phyloP scores from a whole-genome alignment of 2,888 invertebrate species.

The Amaurobius ferox region DNA sequence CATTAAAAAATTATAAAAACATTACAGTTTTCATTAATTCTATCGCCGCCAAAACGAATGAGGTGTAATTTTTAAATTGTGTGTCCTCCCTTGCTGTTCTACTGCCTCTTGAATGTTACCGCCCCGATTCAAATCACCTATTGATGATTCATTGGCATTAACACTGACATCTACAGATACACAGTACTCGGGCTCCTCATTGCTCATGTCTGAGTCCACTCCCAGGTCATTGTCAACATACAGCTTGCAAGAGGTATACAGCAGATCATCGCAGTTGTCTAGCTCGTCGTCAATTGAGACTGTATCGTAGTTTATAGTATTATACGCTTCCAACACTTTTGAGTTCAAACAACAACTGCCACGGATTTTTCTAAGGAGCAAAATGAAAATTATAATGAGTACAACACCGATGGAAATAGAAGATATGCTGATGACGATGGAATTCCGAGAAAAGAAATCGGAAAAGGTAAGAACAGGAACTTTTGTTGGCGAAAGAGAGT shows the following conservation, averaged over 20 bases:
- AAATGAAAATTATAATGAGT: neutral
- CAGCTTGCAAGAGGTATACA: constrained; percentile 21
- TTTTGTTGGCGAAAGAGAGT: neutral
- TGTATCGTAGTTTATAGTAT: neutral
- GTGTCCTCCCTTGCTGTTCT: neutral
- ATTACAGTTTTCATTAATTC: no score
- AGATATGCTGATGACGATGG: neutral
- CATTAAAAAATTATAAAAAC: no score
- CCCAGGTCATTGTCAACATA: constrained; percentile 2
- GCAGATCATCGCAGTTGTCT: neutral
- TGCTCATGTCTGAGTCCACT: neutral
- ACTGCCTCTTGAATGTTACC: neutral
- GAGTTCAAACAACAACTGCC: neutral
- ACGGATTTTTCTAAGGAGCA: neutral
- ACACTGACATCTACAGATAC: constrained; percentile 3
- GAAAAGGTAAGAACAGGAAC: no score
- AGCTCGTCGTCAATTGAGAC: constrained; percentile 2
- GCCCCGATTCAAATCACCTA: neutral
- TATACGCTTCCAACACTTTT: neutral
- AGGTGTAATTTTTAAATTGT: neutral
- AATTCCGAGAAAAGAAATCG: neutral
- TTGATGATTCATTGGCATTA: neutral
- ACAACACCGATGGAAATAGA: neutral
- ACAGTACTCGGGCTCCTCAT: constrained; percentile 18
- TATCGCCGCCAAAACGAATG: neutral